phyloP scores from a whole-genome alignment of 2,797 vertebrate species.

The Phaenicophaeus curvirostris region DNA sequence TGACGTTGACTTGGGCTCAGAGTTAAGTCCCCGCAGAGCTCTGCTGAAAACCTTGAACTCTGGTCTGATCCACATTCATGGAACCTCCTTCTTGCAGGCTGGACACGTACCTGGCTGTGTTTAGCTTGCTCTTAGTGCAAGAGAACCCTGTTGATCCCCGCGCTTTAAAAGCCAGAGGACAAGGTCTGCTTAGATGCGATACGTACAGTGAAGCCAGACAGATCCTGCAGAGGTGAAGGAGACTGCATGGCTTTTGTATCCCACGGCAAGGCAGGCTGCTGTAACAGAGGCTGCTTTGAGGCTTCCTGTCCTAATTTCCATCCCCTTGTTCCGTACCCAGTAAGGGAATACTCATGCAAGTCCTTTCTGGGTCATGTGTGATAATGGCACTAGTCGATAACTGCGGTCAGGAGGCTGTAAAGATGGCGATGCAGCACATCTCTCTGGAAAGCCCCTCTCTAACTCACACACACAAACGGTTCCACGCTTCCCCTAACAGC shows the following conservation, averaged over 20 bases:
- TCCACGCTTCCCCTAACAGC: not conserved
- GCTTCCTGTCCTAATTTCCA: not conserved
- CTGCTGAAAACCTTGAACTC: not conserved
- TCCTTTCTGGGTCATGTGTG: not conserved
- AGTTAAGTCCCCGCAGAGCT: not conserved
- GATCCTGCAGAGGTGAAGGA: not conserved
- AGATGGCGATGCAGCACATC: not conserved
- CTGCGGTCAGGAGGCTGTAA: not conserved
- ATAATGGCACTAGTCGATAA: not conserved
- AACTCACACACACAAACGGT: not conserved
- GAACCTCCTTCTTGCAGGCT: not conserved
- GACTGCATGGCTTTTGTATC: not conserved
- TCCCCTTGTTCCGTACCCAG: not conserved
- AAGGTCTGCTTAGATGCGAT: not conserved
- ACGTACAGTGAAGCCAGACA: not conserved
- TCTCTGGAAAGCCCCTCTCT: not conserved
- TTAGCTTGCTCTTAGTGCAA: not conserved
- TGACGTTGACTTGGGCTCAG: not conserved
- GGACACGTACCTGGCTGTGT: not conserved
- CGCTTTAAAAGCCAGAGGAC: not conserved
- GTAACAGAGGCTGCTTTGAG: not conserved
- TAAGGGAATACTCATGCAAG: not conserved
- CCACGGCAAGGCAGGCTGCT: not conserved
- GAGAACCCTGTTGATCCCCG: not conserved
- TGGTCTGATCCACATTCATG: accelerated